Conservation (phyloP, 2,888 invertebrate species). For the Pyrrhosoma nymphula region DNA sequence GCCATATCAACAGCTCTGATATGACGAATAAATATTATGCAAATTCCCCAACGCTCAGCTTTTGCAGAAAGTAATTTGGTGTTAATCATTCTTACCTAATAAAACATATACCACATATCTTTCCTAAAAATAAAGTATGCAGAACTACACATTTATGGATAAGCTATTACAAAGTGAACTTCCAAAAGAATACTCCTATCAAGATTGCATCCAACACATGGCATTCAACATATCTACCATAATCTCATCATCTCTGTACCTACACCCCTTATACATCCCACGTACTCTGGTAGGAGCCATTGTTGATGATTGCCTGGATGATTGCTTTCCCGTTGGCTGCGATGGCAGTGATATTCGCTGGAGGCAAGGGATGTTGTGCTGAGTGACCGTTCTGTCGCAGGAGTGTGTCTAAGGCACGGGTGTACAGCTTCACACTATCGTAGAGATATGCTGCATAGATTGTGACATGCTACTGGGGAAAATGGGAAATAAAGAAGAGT, state of each 20-base stretch:
- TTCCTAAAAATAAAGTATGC: background rate
- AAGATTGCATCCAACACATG: background rate
- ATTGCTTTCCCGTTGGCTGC: conserved; percentile 93
- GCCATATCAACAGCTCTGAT: no score
- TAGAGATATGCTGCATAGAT: conserved; percentile 97
- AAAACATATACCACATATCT: background rate
- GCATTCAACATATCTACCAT: conserved; percentile 24
- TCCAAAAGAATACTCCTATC: background rate
- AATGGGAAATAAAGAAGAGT: conserved; percentile 69
- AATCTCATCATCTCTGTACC: conserved; percentile 33
- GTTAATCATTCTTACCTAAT: background rate
- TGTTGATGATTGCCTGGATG: conserved; percentile 91
- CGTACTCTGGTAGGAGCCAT: conserved; percentile 93
- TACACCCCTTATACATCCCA: conserved; percentile 72
- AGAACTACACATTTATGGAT: background rate
- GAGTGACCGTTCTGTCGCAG: conserved; percentile 77
- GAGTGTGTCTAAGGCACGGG: conserved; percentile 89
- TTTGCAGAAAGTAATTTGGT: background rate
- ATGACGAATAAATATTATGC: no score
- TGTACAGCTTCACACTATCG: conserved; percentile 96
- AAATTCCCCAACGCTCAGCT: no score
- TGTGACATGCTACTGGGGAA: conserved; percentile 86
- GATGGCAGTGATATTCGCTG: conserved; percentile 83
- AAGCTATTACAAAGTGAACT: background rate
- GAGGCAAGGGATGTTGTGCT: conserved; percentile 75